Conservation (phyloP, 2,888 invertebrate species). For the Agonopterix alstromeriana region DNA sequence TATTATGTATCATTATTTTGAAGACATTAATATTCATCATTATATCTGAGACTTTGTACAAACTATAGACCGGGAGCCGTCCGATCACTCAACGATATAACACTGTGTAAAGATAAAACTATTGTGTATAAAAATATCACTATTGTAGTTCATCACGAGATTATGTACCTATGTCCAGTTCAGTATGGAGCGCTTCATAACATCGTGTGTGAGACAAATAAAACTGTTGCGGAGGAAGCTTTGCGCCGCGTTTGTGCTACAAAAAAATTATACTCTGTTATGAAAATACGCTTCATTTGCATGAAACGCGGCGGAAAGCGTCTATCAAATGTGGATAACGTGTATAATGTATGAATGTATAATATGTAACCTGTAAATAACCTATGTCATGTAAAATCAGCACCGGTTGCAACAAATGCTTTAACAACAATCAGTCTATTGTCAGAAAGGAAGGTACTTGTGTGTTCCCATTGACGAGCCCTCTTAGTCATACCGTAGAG, state of each 20-base stretch:
- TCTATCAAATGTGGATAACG: conserved; percentile 47
- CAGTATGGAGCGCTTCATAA: conserved; percentile 11
- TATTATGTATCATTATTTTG: conserved; percentile 30
- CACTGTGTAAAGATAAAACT: conserved; percentile 73
- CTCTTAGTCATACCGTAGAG: conserved; percentile 36
- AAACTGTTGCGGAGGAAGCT: conserved; percentile 47
- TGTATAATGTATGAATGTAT: conserved; percentile 63
- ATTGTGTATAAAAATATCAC: conserved; percentile 74
- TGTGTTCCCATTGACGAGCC: conserved; percentile 46
- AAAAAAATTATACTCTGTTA: conserved; percentile 63
- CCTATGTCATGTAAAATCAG: conserved; percentile 71
- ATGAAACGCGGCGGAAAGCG: conserved; percentile 40
- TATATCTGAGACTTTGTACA: conserved; percentile 55
- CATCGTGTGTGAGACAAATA: conserved; percentile 50
- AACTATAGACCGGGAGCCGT: conserved; percentile 73
- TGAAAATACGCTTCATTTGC: conserved; percentile 57
- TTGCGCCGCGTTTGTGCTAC: conserved; percentile 44
- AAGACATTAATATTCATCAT: conserved; percentile 37
- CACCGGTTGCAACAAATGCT: conserved; percentile 75
- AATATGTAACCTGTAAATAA: conserved; percentile 74
- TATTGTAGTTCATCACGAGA: conserved; percentile 53
- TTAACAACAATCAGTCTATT: conserved; percentile 75
- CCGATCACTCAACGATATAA: conserved; percentile 71
- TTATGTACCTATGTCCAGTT: conserved; percentile 22
- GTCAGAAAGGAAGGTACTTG: conserved; percentile 70